Evolutionary conservation across 2,888 invertebrate genomes (phyloP).

Genomic region (Lasioglossum malachurum): DNA sequence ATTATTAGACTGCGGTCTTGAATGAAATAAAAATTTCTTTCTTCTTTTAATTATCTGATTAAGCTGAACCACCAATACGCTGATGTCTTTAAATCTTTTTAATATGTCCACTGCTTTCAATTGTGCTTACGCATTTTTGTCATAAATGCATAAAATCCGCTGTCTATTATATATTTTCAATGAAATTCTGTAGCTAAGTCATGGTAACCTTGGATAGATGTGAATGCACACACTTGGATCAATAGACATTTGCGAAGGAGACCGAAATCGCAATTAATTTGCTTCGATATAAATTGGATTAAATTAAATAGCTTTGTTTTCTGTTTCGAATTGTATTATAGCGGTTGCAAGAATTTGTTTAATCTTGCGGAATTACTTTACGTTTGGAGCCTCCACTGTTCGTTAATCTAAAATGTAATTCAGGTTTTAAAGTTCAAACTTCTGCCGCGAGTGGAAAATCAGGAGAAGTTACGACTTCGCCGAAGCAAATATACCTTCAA

Average conservation of each 20-base stretch:
- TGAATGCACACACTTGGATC: not conserved
- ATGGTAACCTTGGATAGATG: not conserved
- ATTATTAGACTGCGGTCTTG: too few relatives aligned
- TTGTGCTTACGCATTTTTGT: too few relatives aligned
- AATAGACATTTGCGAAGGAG: too few relatives aligned
- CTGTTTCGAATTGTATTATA: not conserved
- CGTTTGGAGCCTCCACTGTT: not conserved
- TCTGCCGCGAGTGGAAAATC: not conserved
- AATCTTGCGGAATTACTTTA: not conserved
- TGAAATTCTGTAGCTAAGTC: not conserved
- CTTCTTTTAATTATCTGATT: too few relatives aligned
- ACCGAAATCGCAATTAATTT: not conserved
- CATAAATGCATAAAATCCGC: too few relatives aligned
- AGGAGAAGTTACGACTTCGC: not conserved
- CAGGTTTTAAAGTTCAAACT: conserved; percentile 4
- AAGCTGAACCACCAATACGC: too few relatives aligned
- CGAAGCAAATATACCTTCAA: not conserved
- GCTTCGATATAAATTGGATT: not conserved
- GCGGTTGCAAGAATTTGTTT: not conserved
- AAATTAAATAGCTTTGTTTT: not conserved
- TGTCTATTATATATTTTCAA: too few relatives aligned
- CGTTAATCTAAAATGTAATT: not conserved
- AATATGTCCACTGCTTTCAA: too few relatives aligned
- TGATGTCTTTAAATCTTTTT: too few relatives aligned
- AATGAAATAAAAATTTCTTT: too few relatives aligned